phyloP scores from a whole-genome alignment of 2,113 vertebrate genomes.

The Martes martes region DNA sequence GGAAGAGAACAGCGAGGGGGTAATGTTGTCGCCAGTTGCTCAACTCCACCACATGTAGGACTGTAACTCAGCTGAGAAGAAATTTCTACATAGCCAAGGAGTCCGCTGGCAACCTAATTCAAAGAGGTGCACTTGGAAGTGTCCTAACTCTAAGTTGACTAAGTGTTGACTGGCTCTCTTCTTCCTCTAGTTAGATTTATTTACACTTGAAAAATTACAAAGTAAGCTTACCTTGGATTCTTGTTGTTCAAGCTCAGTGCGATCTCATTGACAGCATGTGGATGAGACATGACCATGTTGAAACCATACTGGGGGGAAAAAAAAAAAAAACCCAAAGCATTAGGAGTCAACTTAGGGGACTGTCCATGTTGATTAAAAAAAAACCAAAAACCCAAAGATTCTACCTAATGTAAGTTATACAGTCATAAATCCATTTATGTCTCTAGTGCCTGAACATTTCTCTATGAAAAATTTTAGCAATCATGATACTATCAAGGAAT shows the following conservation, averaged over 20 bases:
- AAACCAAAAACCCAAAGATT: background rate
- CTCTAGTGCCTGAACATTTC: background rate
- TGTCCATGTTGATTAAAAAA: background rate
- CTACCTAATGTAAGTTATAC: background rate
- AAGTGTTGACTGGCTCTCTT: background rate
- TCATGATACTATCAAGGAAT: background rate
- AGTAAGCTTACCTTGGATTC: constrained; percentile 91
- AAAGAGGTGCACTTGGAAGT: background rate
- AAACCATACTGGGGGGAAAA: constrained; percentile 90
- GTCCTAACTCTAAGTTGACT: background rate
- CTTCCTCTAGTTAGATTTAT: background rate
- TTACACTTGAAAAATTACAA: background rate
- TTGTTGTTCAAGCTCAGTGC: constrained; percentile 97
- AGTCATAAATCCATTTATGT: background rate
- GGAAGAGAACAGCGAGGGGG: background rate
- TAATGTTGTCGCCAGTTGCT: background rate
- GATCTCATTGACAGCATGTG: constrained; percentile 97
- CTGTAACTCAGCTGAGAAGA: background rate
- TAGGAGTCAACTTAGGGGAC: background rate
- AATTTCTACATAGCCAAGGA: background rate
- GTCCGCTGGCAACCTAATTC: background rate
- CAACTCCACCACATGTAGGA: background rate
- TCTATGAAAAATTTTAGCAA: background rate
- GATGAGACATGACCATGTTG: constrained; percentile 99
- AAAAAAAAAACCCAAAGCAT: constrained; percentile 3